Evolutionary conservation across 37 sponge, comb jelly and placozoan genomes (phyloP).

Genomic region (Halichondria panicea): DNA sequence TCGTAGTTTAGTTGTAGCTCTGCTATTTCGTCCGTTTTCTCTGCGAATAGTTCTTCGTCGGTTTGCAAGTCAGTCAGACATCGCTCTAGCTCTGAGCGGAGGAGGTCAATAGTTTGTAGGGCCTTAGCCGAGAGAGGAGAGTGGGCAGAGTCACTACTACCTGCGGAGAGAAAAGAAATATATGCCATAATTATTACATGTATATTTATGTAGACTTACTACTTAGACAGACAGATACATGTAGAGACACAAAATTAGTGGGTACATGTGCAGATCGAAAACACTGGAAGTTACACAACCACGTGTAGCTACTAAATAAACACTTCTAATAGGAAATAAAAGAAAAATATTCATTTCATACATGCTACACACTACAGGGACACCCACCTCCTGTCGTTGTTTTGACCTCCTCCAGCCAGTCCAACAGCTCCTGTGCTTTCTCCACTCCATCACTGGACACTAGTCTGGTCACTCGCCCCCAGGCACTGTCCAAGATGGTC

Average conservation of each 20-base stretch:
- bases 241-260: conserved; percentile 23
- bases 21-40: conserved; percentile 38
- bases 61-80: conserved; percentile 32
- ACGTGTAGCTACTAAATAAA: too few species aligned
- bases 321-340: too few species aligned
- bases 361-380: too few species aligned
- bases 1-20: conserved; percentile 5
- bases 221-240: conserved; percentile 12
- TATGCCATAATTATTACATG: neutral
- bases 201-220: neutral
- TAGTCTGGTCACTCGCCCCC: too few species aligned
- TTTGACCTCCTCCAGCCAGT: too few species aligned
- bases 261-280: too few species aligned
- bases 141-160: neutral
- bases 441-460: too few species aligned
- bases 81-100: conserved; percentile 11
- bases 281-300: too few species aligned
- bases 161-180: neutral
- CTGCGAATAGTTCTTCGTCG: conserved; percentile 61
- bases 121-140: conserved; percentile 1
- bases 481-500: too few species aligned
- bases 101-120: conserved; percentile 16
- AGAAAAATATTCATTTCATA: too few species aligned
- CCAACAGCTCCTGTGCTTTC: too few species aligned
- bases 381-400: too few species aligned